Percentiles rank a stretch among this genome's conserved stretches.
phyloP scores from a whole-genome alignment of 2,888 invertebrate species.

The Oegoconia quadripuncta region DNA sequence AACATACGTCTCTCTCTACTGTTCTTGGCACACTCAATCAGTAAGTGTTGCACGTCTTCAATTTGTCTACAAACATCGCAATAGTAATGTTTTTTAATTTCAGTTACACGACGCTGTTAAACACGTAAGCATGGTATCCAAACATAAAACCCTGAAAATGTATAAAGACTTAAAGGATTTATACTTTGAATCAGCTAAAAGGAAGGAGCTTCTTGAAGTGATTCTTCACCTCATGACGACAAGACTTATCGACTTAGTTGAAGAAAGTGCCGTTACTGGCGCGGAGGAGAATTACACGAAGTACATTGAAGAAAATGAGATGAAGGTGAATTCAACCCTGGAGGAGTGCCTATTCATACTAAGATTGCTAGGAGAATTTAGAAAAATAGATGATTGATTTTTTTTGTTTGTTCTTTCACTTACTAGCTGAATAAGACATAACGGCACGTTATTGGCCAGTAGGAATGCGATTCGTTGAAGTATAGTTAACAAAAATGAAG shows the following conservation, averaged over 20 bases:
- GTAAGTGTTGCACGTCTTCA: no score
- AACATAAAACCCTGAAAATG: constrained; percentile 46
- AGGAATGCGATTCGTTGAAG: no score
- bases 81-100: constrained; percentile 24
- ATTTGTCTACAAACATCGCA: no score
- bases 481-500: no score
- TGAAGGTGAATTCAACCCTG: constrained; percentile 28
- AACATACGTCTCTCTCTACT: no score
- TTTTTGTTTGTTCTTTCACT: constrained; percentile 1
- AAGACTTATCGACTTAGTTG: constrained; percentile 42
- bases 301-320: constrained; percentile 32
- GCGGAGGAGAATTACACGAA: constrained; percentile 32
- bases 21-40: no score
- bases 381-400: constrained; percentile 17
- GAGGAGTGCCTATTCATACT: constrained; percentile 40
- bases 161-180: constrained; percentile 43
- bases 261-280: constrained; percentile 34
- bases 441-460: no score
- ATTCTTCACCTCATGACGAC: constrained; percentile 42
- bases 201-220: constrained; percentile 33
- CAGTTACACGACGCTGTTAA: constrained; percentile 56
- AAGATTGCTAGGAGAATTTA: constrained; percentile 37
- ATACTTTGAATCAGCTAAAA: constrained; percentile 32
- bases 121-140: constrained; percentile 43
- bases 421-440: no score